Conservation (phyloP, 2,113 vertebrate species). For the Ochotona curzoniae region DNA sequence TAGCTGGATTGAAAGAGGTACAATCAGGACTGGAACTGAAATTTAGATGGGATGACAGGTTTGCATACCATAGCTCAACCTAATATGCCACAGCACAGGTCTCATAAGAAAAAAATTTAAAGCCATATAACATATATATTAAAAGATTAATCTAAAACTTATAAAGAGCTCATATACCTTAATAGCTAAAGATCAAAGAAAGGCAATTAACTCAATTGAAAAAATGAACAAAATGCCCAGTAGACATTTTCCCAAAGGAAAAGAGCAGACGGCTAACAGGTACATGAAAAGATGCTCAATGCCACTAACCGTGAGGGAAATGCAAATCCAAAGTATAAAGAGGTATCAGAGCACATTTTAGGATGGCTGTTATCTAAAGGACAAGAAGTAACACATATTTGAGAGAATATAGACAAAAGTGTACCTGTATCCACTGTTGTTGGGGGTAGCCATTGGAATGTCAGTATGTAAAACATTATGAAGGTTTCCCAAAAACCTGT, state of each 20-base stretch:
- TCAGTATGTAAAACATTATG: not conserved
- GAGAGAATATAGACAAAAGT: not conserved
- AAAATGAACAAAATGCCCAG: too few relatives aligned
- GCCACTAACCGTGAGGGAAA: not conserved
- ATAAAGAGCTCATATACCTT: not conserved
- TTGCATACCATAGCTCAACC: too few relatives aligned
- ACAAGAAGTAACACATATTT: not conserved
- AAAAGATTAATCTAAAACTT: not conserved
- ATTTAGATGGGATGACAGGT: too few relatives aligned
- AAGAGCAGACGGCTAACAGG: not conserved
- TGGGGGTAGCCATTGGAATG: not conserved
- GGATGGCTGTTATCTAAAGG: not conserved
- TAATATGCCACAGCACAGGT: too few relatives aligned
- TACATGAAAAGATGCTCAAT: not conserved
- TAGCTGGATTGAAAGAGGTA: too few relatives aligned
- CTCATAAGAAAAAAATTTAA: too few relatives aligned
- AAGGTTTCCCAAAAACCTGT: not conserved
- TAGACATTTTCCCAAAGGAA: not conserved
- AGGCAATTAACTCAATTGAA: too few relatives aligned
- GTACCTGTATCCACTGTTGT: not conserved
- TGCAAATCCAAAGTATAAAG: not conserved
- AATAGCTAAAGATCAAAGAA: too few relatives aligned
- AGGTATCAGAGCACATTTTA: not conserved
- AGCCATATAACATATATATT: not conserved
- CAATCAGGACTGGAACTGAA: too few relatives aligned